Percentiles rank a stretch among this genome's conserved stretches.
These are phyloP conservation scores for Oncorhynchus keta DNA, from an alignment of 2,113 vertebrate species.

Conservation along the genomic window DNA sequence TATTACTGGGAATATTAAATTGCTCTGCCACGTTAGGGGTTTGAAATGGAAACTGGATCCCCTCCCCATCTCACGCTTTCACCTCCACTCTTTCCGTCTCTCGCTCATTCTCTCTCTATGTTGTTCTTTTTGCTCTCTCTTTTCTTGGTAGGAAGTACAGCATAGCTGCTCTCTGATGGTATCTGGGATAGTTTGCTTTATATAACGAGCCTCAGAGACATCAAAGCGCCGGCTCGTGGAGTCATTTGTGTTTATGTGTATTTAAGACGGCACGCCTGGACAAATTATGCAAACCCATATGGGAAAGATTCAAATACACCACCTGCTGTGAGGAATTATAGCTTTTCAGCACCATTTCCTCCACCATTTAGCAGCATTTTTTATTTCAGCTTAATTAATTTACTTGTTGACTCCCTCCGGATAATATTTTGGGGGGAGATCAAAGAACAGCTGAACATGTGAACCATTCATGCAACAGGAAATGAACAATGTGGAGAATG, in stretches of 20 bases:
- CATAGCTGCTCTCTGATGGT: conserved; percentile 24
- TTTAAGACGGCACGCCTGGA: conserved; percentile 16
- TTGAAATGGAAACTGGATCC: conserved; percentile 66
- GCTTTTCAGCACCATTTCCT: neutral
- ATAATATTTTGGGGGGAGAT: conserved; percentile 37
- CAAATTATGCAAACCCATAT: conserved; percentile 26
- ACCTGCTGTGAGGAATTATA: conserved; percentile 5
- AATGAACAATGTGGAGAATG: conserved; percentile 47
- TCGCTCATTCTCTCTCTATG: neutral
- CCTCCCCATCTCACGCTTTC: conserved; percentile 34
- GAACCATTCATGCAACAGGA: conserved; percentile 53
- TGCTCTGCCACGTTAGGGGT: conserved; percentile 55
- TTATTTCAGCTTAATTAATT: conserved; percentile 2
- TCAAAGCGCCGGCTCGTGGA: conserved; percentile 1
- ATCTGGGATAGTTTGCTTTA: conserved; percentile 19
- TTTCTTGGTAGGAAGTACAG: conserved; percentile 16
- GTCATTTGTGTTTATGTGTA: conserved; percentile 14
- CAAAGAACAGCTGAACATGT: conserved; percentile 45
- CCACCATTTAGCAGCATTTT: conserved; percentile 4
- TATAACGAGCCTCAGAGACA: conserved; percentile 5
- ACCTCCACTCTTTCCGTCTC: conserved; percentile 29
- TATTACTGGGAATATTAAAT: conserved; percentile 68
- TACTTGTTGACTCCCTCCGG: conserved; percentile 5
- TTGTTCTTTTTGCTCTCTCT: conserved; percentile 4
- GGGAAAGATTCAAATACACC: neutral